A percentile compares a stretch with the other conserved stretches of the same genome.
These are phyloP conservation scores for Ariopsis seemanni DNA, from an alignment of 2,113 vertebrate genomes.

Conservation along the genomic window DNA sequence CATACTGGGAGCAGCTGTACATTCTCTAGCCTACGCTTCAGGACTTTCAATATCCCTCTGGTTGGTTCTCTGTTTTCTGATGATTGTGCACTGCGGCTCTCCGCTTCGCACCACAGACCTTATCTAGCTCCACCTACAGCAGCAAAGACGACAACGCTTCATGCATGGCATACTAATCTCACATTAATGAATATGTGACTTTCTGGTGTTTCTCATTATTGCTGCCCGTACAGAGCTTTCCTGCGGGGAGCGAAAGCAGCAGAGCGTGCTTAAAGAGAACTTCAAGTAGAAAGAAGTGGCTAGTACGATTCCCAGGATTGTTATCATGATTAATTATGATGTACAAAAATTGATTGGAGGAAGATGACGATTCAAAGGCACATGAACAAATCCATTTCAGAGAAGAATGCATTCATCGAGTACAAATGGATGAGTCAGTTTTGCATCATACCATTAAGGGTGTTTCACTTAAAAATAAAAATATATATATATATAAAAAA, in stretches of 20 bases:
- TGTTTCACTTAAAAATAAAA: neutral
- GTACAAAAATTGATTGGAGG: slow-evolving; percentile 3
- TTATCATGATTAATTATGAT: slow-evolving; percentile 29
- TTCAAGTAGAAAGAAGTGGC: slow-evolving; percentile 19
- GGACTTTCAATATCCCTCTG: neutral
- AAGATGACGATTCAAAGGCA: neutral
- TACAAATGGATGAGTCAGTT: neutral
- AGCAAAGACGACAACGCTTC: slow-evolving; percentile 29
- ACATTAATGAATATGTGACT: slow-evolving; percentile 47
- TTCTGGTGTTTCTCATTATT: slow-evolving; percentile 42
- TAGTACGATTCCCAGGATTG: slow-evolving; percentile 29
- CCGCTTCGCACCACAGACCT: slow-evolving; percentile 34
- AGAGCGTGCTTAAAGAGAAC: slow-evolving; percentile 22
- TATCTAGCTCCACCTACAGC: slow-evolving; percentile 43
- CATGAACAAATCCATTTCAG: neutral
- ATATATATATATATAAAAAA: too few species aligned
- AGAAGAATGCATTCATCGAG: neutral
- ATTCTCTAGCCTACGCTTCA: slow-evolving; percentile 7
- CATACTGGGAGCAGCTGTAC: slow-evolving; percentile 15
- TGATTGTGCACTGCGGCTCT: slow-evolving; percentile 40
- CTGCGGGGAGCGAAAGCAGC: slow-evolving; percentile 21
- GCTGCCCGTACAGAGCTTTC: slow-evolving; percentile 21
- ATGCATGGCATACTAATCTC: slow-evolving; percentile 46
- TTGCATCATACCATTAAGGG: neutral
- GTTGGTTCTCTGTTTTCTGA: slow-evolving; percentile 32